Conservation (phyloP, 2,888 invertebrate species). For the Tenthredo livida region DNA sequence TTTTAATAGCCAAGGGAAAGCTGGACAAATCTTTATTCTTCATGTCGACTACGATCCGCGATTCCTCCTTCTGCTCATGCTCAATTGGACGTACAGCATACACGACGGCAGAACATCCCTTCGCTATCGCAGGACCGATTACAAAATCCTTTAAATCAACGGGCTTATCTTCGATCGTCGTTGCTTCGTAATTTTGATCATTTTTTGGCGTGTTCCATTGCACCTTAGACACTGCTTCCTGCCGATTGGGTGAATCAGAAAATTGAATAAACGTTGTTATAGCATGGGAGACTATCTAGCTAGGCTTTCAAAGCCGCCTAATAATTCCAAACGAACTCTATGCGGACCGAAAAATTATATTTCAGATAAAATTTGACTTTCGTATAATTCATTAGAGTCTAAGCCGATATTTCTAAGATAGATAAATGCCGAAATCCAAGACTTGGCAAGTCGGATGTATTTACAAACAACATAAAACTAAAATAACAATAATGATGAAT, state of each 20-base stretch:
- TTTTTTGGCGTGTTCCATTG: constrained; percentile 80
- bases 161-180: constrained; percentile 75
- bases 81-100: constrained; percentile 84
- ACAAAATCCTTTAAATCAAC: constrained; percentile 82
- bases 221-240: constrained; percentile 82
- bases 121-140: constrained; percentile 87
- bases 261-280: not conserved
- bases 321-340: not conserved
- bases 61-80: constrained; percentile 45
- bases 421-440: not conserved
- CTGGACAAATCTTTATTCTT: constrained; percentile 63
- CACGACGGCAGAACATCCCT: constrained; percentile 91
- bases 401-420: not conserved
- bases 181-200: constrained; percentile 77
- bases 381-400: not conserved
- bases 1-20: constrained; percentile 90
- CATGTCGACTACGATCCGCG: constrained; percentile 60
- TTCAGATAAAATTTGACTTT: not conserved
- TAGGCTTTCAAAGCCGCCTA: not conserved
- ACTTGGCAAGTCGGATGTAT: constrained; percentile 4
- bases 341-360: not conserved
- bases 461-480: constrained; percentile 5
- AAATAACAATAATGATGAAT: constrained; percentile 30
- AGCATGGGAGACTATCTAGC: not conserved
- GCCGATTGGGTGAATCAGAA: constrained; percentile 45